Evolutionary conservation across 2,888 invertebrate species (phyloP).

Genomic region (Mimachlamys varia): DNA sequence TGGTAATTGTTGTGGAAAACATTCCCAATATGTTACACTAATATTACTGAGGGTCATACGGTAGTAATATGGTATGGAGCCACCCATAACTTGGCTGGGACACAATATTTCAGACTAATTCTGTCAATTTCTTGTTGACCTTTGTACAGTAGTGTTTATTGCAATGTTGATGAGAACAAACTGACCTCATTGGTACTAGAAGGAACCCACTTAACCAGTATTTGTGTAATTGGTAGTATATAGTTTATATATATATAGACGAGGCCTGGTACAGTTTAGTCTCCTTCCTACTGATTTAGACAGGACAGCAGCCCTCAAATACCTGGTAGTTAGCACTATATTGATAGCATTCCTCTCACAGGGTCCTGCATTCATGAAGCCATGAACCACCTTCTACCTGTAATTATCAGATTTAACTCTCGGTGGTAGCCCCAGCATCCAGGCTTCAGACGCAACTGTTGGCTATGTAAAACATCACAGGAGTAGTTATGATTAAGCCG

Average conservation of each 20-base stretch:
- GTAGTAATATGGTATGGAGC: not conserved
- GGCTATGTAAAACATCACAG: not conserved
- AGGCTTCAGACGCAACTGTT: not conserved
- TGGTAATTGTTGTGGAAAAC: not conserved
- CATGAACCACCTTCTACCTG: not conserved
- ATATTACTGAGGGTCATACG: not conserved
- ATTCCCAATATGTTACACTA: not conserved
- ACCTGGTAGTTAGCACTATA: not conserved
- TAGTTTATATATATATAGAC: not conserved
- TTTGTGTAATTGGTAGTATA: not conserved
- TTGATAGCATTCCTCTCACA: not conserved
- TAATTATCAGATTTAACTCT: not conserved
- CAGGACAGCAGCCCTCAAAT: not conserved
- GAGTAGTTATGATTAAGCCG: not conserved
- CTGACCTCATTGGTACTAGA: not conserved
- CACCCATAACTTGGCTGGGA: not conserved
- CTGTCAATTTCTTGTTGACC: too few relatives aligned
- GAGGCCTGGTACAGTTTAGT: not conserved
- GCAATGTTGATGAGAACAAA: not conserved
- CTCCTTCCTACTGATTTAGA: not conserved
- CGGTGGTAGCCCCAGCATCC: not conserved
- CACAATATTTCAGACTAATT: too few relatives aligned
- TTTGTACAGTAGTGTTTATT: not conserved
- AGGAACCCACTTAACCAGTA: not conserved
- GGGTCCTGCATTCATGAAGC: not conserved